Evolutionary conservation across 2,888 invertebrate species (phyloP).

Genomic region (Odontomyia ornata): DNA sequence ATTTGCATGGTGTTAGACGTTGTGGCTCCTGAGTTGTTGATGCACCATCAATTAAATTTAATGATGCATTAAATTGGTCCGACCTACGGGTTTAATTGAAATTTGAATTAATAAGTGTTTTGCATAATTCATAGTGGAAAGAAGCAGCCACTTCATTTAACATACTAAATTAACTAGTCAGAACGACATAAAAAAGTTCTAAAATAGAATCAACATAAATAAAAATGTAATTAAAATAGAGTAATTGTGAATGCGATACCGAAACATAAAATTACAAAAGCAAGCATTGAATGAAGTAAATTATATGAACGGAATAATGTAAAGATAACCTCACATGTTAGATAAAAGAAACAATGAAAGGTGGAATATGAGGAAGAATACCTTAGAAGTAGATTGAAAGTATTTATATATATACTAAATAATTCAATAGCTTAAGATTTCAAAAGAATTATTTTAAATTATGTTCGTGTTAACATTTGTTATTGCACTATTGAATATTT

Average conservation of each 20-base stretch:
- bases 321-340: background rate
- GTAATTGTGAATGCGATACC: slow-evolving; percentile 23
- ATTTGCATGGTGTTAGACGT: slow-evolving; percentile 84
- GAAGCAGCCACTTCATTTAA: background rate
- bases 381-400: background rate
- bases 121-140: background rate
- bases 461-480: too few species aligned
- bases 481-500: slow-evolving; percentile 30
- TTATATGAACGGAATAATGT: background rate
- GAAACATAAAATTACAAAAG: slow-evolving; percentile 41
- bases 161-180: background rate
- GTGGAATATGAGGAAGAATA: background rate
- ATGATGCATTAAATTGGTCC: slow-evolving; percentile 66
- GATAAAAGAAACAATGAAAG: background rate
- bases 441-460: too few species aligned
- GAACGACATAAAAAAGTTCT: background rate
- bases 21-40: slow-evolving; percentile 69
- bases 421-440: too few species aligned
- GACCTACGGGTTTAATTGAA: slow-evolving; percentile 51
- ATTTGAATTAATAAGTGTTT: slow-evolving; percentile 3
- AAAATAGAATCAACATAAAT: background rate
- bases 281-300: background rate
- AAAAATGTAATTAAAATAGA: slow-evolving; percentile 17
- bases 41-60: slow-evolving; percentile 68
- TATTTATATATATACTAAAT: background rate